These are phyloP conservation scores for Cloeon dipterum DNA, from an alignment of 2,888 invertebrate genomes.

Conservation along the genomic window DNA sequence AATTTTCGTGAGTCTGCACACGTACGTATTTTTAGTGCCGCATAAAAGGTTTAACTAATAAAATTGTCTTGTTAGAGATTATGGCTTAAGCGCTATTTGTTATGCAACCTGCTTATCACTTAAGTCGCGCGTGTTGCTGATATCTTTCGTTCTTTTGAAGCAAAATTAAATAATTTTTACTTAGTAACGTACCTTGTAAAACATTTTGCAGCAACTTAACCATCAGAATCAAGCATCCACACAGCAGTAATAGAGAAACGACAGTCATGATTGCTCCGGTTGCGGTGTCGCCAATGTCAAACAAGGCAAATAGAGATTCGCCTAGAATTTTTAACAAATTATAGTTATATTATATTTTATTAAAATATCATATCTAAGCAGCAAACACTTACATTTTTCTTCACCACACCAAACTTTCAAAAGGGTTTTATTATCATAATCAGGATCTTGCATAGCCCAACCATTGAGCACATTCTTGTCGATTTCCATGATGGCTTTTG, in stretches of 20 bases:
- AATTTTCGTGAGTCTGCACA: too few species aligned
- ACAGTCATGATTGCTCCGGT: conserved; percentile 21
- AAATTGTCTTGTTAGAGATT: too few species aligned
- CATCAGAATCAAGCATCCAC: conserved; percentile 21
- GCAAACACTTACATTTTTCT: not conserved
- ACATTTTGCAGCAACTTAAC: conserved; percentile 24
- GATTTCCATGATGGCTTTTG: conserved; percentile 19
- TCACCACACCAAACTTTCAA: conserved; percentile 7
- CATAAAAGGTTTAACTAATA: too few species aligned
- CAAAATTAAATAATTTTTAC: too few species aligned
- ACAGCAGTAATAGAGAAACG: conserved; percentile 19
- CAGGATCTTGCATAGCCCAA: conserved; percentile 16
- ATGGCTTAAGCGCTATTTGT: too few species aligned
- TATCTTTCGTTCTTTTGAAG: too few species aligned
- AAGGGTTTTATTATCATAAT: conserved; percentile 13
- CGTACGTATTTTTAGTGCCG: too few species aligned
- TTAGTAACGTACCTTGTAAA: conserved; percentile 14
- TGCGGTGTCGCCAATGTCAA: conserved; percentile 15
- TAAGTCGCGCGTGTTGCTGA: too few species aligned
- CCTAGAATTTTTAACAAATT: not conserved
- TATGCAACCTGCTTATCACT: too few species aligned
- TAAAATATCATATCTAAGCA: not conserved
- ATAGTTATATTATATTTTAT: not conserved
- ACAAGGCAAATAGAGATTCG: not conserved
- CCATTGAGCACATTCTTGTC: conserved; percentile 17